These are phyloP conservation scores for Myripristis murdjan DNA, from an alignment of 2,797 vertebrate species.

Conservation along the genomic window DNA sequence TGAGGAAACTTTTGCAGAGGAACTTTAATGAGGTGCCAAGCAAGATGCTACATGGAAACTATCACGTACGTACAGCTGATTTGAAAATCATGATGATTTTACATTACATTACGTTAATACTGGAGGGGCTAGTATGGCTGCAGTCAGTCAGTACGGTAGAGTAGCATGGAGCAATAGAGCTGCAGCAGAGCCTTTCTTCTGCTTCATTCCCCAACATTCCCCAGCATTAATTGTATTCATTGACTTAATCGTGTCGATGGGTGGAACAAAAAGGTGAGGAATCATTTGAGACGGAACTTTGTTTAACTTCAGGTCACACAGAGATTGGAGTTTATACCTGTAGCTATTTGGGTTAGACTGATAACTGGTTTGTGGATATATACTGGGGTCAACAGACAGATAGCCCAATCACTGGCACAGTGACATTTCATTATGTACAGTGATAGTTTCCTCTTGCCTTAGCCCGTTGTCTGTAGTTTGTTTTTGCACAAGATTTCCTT, in stretches of 20 bases:
- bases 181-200: too few species aligned
- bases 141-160: not conserved
- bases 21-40: constrained; percentile 36
- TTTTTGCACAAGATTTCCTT: too few species aligned
- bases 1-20: constrained; percentile 55
- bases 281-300: constrained; percentile 1
- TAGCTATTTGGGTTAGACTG: too few species aligned
- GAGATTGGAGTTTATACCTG: not conserved
- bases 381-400: too few species aligned
- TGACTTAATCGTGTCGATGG: not conserved
- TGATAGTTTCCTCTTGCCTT: too few species aligned
- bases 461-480: too few species aligned
- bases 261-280: constrained; percentile 7
- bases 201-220: constrained; percentile 1
- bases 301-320: constrained; percentile 2
- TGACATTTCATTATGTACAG: too few species aligned
- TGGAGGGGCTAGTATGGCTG: constrained; percentile 9
- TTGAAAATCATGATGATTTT: constrained; percentile 9
- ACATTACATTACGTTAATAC: constrained; percentile 42
- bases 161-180: not conserved
- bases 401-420: too few species aligned
- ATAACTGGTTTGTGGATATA: too few species aligned
- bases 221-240: not conserved
- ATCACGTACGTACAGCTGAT: constrained; percentile 15
- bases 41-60: constrained; percentile 1